Evolutionary conservation across 2,888 invertebrate genomes (phyloP), one percentile per base, ranked within the genome.

Genomic region (Cylloceria caligata): DNA sequence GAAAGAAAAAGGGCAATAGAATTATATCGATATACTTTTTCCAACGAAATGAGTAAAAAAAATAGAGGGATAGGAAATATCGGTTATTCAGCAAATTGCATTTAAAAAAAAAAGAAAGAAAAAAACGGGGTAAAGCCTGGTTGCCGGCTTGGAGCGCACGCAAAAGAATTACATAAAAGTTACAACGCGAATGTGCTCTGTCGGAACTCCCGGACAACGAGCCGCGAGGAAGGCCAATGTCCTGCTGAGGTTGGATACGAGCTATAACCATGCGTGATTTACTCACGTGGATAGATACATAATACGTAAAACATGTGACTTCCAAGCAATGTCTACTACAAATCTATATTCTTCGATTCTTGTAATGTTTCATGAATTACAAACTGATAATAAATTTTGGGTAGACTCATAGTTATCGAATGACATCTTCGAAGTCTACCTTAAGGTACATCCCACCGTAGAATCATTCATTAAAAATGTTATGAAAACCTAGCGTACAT

Each of bases 141-240:
- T 68, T 79, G 21, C 21, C 57, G 36, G 74, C 19, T 62, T 57
- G 39, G 21, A 73, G 76, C 60, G 36, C 24, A 52, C 76, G 74
- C 86, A 80, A 85, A 86, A 83, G 84, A 83, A 88, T 90, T 90
- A 89, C 88, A 84, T 90, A 90, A 90, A 90, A 83, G 81, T 77
- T 62, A 45, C 69, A 39, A 68, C 36, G 30, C 13, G 24, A 27
- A 34, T 52, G 45, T 39, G 57, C 24, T 49, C 45, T 21, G 83
- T 83, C 85, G 88, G 85, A 87, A 88, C 84, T 84, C 19, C 52
- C 60, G 42, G 42, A 79, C 73, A 62, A 68, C 52, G 67, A 57
- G 79, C 73, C 55, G 73, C 84, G 83, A 82, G 86, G 89, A 90
- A 90, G 90, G 90, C 90, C 90, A 90, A 90, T 90, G 90, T 90